These are phyloP conservation scores for Chelonus insularis DNA, from an alignment of 1,140 invertebrate species.

Conservation along the genomic window DNA sequence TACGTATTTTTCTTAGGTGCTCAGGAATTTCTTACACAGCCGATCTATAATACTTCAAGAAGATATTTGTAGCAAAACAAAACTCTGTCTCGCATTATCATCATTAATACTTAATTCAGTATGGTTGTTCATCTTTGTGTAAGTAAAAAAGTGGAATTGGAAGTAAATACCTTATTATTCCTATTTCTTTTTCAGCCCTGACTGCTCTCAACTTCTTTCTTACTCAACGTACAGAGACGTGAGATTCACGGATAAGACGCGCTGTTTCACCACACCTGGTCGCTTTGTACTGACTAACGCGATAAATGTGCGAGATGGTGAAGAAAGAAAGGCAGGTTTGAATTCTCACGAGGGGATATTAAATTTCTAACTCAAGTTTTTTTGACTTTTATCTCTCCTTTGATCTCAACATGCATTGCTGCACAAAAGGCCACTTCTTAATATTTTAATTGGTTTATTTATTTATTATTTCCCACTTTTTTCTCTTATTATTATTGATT, in stretches of 20 bases:
- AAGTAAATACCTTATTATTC: conserved; percentile 19
- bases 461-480: neutral
- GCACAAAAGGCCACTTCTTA: neutral
- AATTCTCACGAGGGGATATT: conserved; percentile 27
- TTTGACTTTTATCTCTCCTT: neutral
- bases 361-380: conserved; percentile 17
- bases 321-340: neutral
- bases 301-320: conserved; percentile 31
- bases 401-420: neutral
- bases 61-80: too few species aligned
- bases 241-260: conserved; percentile 32
- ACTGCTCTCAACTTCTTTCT: conserved; percentile 17
- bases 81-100: too few species aligned
- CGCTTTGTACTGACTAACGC: conserved; percentile 17
- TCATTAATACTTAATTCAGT: too few species aligned
- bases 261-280: conserved; percentile 31
- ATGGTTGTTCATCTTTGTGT: too few species aligned
- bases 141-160: neutral
- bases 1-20: conserved; percentile 39
- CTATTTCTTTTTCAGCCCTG: conserved; percentile 4
- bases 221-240: conserved; percentile 8
- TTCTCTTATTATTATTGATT: too few species aligned
- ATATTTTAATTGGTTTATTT: neutral
- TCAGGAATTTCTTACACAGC: conserved; percentile 2
- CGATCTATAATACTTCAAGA: neutral